Evolutionary conservation across 2,888 invertebrate species (phyloP).

Genomic region (Melanargia galathea): DNA sequence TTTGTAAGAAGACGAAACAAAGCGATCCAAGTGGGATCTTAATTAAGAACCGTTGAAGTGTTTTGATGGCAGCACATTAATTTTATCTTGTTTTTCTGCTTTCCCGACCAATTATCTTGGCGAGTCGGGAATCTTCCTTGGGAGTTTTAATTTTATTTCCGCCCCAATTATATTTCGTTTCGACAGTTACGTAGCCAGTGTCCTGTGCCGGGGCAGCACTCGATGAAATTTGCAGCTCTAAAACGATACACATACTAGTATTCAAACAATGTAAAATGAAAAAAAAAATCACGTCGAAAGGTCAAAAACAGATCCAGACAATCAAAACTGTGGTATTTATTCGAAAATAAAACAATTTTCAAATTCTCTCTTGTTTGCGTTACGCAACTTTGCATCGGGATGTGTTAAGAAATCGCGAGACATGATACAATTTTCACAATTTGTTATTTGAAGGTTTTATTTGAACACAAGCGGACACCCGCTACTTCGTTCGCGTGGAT

Average conservation of each 20-base stretch:
- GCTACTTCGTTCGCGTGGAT: too few species aligned
- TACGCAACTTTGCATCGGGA: too few species aligned
- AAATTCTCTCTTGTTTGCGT: too few species aligned
- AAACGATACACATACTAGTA: background rate
- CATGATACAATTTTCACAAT: too few species aligned
- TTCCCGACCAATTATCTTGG: conserved; percentile 68
- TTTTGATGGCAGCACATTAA: conserved; percentile 74
- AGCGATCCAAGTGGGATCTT: conserved; percentile 62
- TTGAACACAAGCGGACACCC: too few species aligned
- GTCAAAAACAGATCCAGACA: too few species aligned
- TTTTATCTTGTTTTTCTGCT: conserved; percentile 73
- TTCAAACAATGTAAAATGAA: background rate
- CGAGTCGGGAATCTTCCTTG: conserved; percentile 50
- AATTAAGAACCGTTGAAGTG: conserved; percentile 71
- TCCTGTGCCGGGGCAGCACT: background rate
- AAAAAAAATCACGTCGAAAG: too few species aligned
- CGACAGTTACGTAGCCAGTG: conserved; percentile 9
- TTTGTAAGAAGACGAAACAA: conserved; percentile 47
- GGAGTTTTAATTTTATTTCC: conserved; percentile 64
- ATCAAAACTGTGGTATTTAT: too few species aligned
- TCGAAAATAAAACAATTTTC: too few species aligned
- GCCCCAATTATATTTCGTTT: conserved; percentile 61
- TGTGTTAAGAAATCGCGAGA: too few species aligned
- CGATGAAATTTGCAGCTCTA: background rate
- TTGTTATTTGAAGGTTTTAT: too few species aligned